Evolutionary conservation across 1,140 invertebrate species (phyloP).

Genomic region (Idris sp.): DNA sequence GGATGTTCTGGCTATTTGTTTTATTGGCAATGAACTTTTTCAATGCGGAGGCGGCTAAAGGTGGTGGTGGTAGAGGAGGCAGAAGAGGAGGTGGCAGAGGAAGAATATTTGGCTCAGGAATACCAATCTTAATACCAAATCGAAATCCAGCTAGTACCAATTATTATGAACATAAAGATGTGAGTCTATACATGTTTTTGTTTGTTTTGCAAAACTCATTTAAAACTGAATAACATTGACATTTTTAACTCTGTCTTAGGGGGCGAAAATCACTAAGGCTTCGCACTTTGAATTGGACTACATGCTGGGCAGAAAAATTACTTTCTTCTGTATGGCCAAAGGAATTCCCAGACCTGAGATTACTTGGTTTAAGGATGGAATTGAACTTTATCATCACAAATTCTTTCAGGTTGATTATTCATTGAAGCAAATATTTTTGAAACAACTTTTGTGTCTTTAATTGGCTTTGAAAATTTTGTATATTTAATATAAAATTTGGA

Average conservation of each 20-base stretch:
- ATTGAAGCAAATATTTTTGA: neutral
- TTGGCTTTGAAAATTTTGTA: too few relatives aligned
- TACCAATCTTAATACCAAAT: slow-evolving; percentile 83
- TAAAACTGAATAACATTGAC: too few relatives aligned
- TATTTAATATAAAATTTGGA: too few relatives aligned
- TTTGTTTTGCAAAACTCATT: neutral
- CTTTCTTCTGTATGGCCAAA: slow-evolving; percentile 92
- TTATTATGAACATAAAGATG: slow-evolving; percentile 87
- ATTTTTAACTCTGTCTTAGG: slow-evolving; percentile 81
- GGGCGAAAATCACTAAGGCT: slow-evolving; percentile 91
- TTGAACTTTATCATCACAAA: slow-evolving; percentile 91
- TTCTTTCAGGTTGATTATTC: slow-evolving; percentile 88
- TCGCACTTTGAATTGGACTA: slow-evolving; percentile 96
- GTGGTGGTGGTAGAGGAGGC: slow-evolving; percentile 70
- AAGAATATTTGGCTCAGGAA: slow-evolving; percentile 77
- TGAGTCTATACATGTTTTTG: too few relatives aligned
- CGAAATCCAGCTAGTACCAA: slow-evolving; percentile 82
- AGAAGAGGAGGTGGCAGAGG: slow-evolving; percentile 74
- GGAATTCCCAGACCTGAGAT: slow-evolving; percentile 91
- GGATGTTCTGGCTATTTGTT: slow-evolving; percentile 63
- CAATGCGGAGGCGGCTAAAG: slow-evolving; percentile 71
- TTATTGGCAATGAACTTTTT: slow-evolving; percentile 65
- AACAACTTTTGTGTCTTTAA: too few relatives aligned
- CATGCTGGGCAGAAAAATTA: slow-evolving; percentile 93
- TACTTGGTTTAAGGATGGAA: slow-evolving; percentile 95